These are phyloP conservation scores for Drosophila conformis DNA, from an alignment of 2,888 invertebrate species.

Conservation along the genomic window DNA sequence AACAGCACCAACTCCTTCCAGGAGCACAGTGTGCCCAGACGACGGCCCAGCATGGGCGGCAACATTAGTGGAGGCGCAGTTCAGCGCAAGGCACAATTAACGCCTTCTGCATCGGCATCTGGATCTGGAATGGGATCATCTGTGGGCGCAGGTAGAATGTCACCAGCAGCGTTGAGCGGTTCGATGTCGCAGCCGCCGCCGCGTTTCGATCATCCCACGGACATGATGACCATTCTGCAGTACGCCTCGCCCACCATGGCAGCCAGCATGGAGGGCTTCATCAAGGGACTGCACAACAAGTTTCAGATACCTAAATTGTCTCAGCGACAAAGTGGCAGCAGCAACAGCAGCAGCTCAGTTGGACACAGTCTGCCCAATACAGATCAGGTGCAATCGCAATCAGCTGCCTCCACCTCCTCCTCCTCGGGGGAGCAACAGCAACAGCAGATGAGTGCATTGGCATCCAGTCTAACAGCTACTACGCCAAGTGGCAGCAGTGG, in stretches of 20 bases:
- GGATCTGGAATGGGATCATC: slow-evolving; percentile 12
- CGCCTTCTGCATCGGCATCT: slow-evolving; percentile 17
- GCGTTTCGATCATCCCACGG: slow-evolving; percentile 81
- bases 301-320: slow-evolving; percentile 95
- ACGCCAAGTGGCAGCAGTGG: slow-evolving; percentile 27
- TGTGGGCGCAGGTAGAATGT: slow-evolving; percentile 46
- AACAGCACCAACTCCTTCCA: slow-evolving; percentile 84
- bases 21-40: slow-evolving; percentile 60
- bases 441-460: slow-evolving; percentile 20
- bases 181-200: slow-evolving; percentile 80
- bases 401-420: slow-evolving; percentile 27
- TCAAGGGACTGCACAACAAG: slow-evolving; percentile 91
- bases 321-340: slow-evolving; percentile 82
- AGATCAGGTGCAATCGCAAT: slow-evolving; percentile 28
- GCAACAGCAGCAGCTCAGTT: slow-evolving; percentile 7
- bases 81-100: slow-evolving; percentile 49
- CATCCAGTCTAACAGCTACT: slow-evolving; percentile 15
- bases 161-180: slow-evolving; percentile 61
- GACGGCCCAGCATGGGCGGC: slow-evolving; percentile 66
- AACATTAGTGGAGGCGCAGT: slow-evolving; percentile 31
- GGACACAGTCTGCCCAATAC: slow-evolving; percentile 32
- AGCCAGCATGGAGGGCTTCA: slow-evolving; percentile 89
- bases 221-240: slow-evolving; percentile 86
- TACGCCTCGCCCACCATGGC: slow-evolving; percentile 87
- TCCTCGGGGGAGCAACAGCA: slow-evolving; percentile 25